phyloP scores from a whole-genome alignment of 2,888 invertebrate genomes.

The Leptinotarsa tumamoca region DNA sequence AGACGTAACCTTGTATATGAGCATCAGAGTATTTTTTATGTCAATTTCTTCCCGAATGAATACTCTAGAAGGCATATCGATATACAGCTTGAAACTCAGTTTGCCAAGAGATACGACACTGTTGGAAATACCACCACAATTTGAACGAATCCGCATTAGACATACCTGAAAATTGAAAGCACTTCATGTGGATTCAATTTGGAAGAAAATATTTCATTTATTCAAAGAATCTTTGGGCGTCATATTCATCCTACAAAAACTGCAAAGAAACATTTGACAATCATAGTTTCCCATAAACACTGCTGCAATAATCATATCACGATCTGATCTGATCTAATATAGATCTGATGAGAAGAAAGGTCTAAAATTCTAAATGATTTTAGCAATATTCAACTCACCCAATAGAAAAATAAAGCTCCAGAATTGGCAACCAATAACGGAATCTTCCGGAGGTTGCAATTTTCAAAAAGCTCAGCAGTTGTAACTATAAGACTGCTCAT shows the following conservation, averaged over 20 bases:
- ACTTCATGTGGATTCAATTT: too few relatives aligned
- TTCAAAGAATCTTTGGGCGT: too few relatives aligned
- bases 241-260: too few relatives aligned
- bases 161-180: constrained; percentile 33
- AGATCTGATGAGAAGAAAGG: too few relatives aligned
- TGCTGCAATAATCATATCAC: too few relatives aligned
- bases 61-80: constrained; percentile 41
- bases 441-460: neutral
- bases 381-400: constrained; percentile 11
- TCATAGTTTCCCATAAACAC: too few relatives aligned
- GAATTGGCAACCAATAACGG: constrained; percentile 2
- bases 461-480: neutral
- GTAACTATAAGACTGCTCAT: constrained; percentile 21
- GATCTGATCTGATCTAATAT: too few relatives aligned
- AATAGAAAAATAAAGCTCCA: neutral
- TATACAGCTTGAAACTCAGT: constrained; percentile 33
- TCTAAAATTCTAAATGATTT: too few relatives aligned
- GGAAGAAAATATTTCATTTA: too few relatives aligned
- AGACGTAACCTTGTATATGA: constrained; percentile 30
- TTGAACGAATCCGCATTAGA: constrained; percentile 21
- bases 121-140: constrained; percentile 16
- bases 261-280: too few relatives aligned
- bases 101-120: constrained; percentile 25
- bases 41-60: constrained; percentile 40
- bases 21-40: constrained; percentile 32